Evolutionary conservation across 2,797 vertebrate genomes (phyloP).

Genomic region (Balearica regulorum): DNA sequence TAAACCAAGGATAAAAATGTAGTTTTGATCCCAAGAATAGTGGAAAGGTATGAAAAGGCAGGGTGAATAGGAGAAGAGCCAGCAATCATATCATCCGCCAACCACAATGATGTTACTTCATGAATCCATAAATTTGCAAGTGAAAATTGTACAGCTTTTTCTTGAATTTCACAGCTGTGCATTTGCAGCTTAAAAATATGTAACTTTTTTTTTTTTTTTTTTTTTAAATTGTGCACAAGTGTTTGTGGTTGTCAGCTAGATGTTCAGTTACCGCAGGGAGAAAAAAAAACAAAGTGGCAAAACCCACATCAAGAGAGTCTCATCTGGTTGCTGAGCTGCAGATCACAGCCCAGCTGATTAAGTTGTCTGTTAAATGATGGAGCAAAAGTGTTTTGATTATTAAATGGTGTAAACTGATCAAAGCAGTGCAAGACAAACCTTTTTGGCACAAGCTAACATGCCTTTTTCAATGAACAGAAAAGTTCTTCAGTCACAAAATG

Average conservation of each 20-base stretch:
- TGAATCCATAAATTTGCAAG: slow-evolving; percentile 72
- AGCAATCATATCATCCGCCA: slow-evolving; percentile 52
- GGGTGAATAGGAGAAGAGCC: slow-evolving; percentile 50
- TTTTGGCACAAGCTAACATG: slow-evolving; percentile 15
- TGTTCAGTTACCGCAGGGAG: slow-evolving; percentile 38
- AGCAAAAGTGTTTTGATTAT: slow-evolving; percentile 51
- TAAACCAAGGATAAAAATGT: background rate
- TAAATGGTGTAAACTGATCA: slow-evolving; percentile 46
- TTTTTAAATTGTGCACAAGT: slow-evolving; percentile 36
- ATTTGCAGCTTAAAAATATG: slow-evolving; percentile 67
- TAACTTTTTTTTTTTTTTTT: slow-evolving; percentile 6
- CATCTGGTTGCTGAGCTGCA: slow-evolving; percentile 46
- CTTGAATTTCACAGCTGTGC: slow-evolving; percentile 66
- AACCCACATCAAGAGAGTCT: slow-evolving; percentile 16
- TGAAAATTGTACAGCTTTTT: slow-evolving; percentile 67
- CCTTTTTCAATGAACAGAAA: background rate
- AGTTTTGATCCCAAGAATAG: slow-evolving; percentile 9
- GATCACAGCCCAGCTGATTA: slow-evolving; percentile 56
- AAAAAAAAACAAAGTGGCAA: slow-evolving; percentile 17
- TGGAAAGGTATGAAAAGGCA: slow-evolving; percentile 55
- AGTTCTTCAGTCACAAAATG: background rate
- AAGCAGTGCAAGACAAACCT: slow-evolving; percentile 40
- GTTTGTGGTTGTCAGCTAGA: slow-evolving; percentile 60
- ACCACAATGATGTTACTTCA: slow-evolving; percentile 54
- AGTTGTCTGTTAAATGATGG: slow-evolving; percentile 43